Evolutionary conservation across 2,797 vertebrate species (phyloP).

Genomic region (Myripristis murdjan): DNA sequence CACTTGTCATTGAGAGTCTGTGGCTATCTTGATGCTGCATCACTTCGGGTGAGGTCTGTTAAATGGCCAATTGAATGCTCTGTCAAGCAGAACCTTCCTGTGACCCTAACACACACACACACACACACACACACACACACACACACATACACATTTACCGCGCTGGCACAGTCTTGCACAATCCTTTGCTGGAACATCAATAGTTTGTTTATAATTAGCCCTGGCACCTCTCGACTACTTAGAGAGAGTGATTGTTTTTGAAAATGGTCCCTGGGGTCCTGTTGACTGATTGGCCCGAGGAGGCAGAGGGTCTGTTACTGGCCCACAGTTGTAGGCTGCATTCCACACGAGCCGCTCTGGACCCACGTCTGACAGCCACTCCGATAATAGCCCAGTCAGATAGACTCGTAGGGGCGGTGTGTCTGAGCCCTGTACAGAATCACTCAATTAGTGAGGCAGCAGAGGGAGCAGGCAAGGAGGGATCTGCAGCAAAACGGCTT

Average conservation of each 20-base stretch:
- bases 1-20: constrained; percentile 63
- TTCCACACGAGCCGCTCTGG: constrained; percentile 83
- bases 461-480: constrained; percentile 31
- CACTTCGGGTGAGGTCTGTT: constrained; percentile 82
- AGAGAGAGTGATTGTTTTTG: constrained; percentile 87
- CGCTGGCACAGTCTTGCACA: constrained; percentile 66
- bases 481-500: constrained; percentile 27
- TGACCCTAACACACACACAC: constrained; percentile 67
- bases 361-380: constrained; percentile 83
- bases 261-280: constrained; percentile 84
- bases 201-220: constrained; percentile 90
- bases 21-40: constrained; percentile 41
- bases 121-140: constrained; percentile 41
- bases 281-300: constrained; percentile 86
- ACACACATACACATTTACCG: constrained; percentile 54
- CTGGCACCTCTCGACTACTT: constrained; percentile 88
- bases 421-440: constrained; percentile 84
- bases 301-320: constrained; percentile 68
- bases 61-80: constrained; percentile 82
- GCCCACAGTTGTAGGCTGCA: constrained; percentile 67
- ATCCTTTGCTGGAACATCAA: constrained; percentile 81
- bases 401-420: constrained; percentile 73
- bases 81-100: constrained; percentile 83
- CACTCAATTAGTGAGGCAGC: constrained; percentile 80
- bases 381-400: constrained; percentile 84